Percentiles rank a stretch among this genome's conserved stretches.
These are phyloP conservation scores for Cercopithecus mona DNA, from an alignment of 2,113 vertebrate genomes.

Conservation along the genomic window DNA sequence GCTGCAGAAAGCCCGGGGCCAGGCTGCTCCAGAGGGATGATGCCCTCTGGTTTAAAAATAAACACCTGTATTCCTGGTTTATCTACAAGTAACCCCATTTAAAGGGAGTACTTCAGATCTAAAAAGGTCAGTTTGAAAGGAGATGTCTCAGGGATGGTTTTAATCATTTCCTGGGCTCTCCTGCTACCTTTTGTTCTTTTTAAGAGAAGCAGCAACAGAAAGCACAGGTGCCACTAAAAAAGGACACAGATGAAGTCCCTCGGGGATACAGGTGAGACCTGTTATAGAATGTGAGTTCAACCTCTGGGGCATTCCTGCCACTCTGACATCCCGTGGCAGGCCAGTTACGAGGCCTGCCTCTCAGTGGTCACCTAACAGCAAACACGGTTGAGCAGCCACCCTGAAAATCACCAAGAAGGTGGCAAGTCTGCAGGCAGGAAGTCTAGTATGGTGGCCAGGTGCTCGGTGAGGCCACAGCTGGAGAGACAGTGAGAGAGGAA, in stretches of 20 bases:
- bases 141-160: neutral
- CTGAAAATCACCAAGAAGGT: neutral
- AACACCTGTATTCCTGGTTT: neutral
- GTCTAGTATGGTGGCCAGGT: neutral
- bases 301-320: neutral
- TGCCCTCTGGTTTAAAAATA: neutral
- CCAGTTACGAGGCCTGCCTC: neutral
- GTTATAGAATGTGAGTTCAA: neutral
- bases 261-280: neutral
- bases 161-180: neutral
- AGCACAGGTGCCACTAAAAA: neutral
- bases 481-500: neutral
- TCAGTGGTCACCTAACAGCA: neutral
- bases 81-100: neutral
- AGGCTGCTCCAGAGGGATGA: neutral
- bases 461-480: rapidly evolving
- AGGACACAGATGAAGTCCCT: neutral
- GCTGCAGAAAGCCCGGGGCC: neutral
- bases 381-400: neutral
- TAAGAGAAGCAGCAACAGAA: neutral
- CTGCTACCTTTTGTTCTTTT: neutral
- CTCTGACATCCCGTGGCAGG: too few relatives aligned
- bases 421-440: neutral
- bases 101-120: neutral
- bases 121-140: neutral